These are phyloP conservation scores for Limnephilus rhombicus DNA, from an alignment of 2,888 invertebrate genomes.

Conservation along the genomic window DNA sequence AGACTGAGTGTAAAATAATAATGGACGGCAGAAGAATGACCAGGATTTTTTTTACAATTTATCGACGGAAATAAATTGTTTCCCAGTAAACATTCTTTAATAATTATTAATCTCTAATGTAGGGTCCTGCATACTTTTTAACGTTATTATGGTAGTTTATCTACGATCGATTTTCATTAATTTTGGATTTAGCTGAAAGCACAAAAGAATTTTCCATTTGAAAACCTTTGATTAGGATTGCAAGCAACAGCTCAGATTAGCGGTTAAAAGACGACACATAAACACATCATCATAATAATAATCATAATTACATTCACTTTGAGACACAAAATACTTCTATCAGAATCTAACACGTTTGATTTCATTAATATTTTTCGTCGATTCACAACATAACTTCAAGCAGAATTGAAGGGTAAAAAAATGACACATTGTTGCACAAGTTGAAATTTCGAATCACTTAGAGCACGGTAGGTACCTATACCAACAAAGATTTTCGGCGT, in stretches of 20 bases:
- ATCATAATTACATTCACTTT: conserved; percentile 5
- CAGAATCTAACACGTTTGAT: not conserved
- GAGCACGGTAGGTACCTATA: conserved; percentile 38
- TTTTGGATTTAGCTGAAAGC: conserved; percentile 8
- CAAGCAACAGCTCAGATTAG: conserved; percentile 28
- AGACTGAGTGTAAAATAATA: conserved; percentile 50
- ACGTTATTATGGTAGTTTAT: not conserved
- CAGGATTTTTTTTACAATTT: conserved; percentile 13
- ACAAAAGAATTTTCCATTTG: conserved; percentile 32
- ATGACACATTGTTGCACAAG: conserved; percentile 17
- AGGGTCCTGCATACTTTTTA: not conserved
- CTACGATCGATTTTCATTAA: not conserved
- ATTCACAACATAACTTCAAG: not conserved
- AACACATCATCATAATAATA: conserved; percentile 22
- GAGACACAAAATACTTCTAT: conserved; percentile 37
- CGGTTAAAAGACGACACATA: conserved; percentile 40
- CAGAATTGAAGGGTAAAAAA: not conserved
- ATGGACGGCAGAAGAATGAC: conserved; percentile 21
- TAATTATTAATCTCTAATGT: not conserved
- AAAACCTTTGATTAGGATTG: conserved; percentile 32
- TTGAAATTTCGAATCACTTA: conserved; percentile 32
- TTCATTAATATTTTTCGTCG: not conserved
- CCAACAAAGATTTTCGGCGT: conserved; percentile 66
- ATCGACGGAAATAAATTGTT: conserved; percentile 25
- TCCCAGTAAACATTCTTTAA: not conserved